Evolutionary conservation across 2,113 vertebrate genomes (phyloP), one percentile per base, ranked within the genome.

Genomic region (Tachysurus vachellii): DNA sequence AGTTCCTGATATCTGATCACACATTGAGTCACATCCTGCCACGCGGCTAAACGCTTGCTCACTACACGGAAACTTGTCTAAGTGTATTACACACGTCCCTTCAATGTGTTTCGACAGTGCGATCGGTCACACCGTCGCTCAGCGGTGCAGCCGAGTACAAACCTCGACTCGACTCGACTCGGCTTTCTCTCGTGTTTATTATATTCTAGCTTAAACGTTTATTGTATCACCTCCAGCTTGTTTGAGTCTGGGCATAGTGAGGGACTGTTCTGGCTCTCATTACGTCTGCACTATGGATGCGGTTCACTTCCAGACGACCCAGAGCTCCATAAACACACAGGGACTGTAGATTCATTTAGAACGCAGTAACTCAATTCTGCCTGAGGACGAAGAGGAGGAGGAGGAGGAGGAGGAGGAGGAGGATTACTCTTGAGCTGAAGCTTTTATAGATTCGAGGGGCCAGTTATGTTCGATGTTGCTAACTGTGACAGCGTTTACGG

Each of bases 401-500:
- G 50, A 77, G 47, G 75, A 28, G 44, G 44, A 76, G 71, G 36
- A 73, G 44, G 71, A 75, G n/a, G 53, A 80, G 53, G 76, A 80
- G 53, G 79, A 80, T 59, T 59, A 80, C 28, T 80, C 31, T 42
- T 42, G 79, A 80, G 79, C 47, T 23, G 91, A 91, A 91, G 93
- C 87, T 92, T 94, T 94, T 92, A 94, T 93, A 89, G 93, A 90
- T 90, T 89, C 70, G 12, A 88, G 82, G 88, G 26, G 92, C 91
- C 85, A 92, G 80, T 31, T 81, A 85, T 81, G 68, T 89, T 90
- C 90, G 5, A 80, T 57, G 77, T 57, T 79, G 50, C 47, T n/a
- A 53, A 36, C 70, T 47, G 9, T 44, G 28, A 44, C 23, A 50
- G 47, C 3, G 73, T 77, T 77, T 77, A 50, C 6, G 26, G 73